Percentiles rank a stretch among this genome's conserved stretches.
Evolutionary conservation across 2,113 vertebrate genomes (phyloP).

Genomic region (Cephalopholis sonnerati): DNA sequence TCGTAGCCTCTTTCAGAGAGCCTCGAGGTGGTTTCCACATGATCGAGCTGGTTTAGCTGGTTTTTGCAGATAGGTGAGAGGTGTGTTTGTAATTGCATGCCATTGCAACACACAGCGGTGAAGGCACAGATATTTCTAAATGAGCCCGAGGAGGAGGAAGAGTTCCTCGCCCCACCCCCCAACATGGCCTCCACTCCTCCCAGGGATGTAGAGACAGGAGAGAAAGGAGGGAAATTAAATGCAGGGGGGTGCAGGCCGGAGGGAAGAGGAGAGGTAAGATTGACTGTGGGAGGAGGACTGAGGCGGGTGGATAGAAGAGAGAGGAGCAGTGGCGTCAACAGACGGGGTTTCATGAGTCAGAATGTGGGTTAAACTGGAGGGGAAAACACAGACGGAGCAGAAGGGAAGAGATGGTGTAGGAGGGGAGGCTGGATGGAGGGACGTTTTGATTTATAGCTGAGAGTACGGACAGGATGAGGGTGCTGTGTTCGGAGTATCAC

Average conservation of each 20-base stretch:
- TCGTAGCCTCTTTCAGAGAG: background rate
- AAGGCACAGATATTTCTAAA: conserved; percentile 34
- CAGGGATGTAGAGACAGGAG: conserved; percentile 12
- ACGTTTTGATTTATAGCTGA: conserved; percentile 3
- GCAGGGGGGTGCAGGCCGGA: conserved; percentile 18
- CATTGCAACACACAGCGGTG: background rate
- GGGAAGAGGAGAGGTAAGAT: conserved; percentile 24
- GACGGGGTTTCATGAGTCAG: conserved; percentile 51
- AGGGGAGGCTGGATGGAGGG: conserved; percentile 47
- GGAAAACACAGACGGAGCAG: background rate
- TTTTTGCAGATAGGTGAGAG: background rate
- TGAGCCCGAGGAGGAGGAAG: conserved; percentile 44
- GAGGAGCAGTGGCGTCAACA: background rate
- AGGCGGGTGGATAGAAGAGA: conserved; percentile 5
- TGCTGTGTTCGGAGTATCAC: background rate
- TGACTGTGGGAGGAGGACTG: conserved; percentile 17
- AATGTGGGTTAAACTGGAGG: conserved; percentile 62
- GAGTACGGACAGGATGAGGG: conserved; percentile 1
- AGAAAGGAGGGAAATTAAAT: conserved; percentile 24
- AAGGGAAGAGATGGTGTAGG: conserved; percentile 24
- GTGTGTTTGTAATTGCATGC: conserved; percentile 8
- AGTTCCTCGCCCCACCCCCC: conserved; percentile 58
- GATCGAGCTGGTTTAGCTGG: background rate
- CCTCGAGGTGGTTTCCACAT: background rate
- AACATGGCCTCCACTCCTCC: conserved; percentile 35